Evolutionary conservation across 2,113 vertebrate genomes (phyloP).

Genomic region (Reinhardtius hippoglossoides): DNA sequence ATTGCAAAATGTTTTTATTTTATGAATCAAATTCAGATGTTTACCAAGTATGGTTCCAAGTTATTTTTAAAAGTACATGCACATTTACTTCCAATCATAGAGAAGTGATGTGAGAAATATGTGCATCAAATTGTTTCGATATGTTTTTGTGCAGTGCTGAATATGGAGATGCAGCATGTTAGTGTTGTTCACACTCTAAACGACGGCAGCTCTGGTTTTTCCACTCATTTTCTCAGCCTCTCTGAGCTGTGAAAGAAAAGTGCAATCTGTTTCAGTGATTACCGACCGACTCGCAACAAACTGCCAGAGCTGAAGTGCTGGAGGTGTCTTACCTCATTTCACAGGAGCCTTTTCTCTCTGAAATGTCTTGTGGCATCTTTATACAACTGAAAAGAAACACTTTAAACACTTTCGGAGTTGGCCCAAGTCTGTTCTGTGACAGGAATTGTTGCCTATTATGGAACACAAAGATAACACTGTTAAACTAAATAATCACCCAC

Average conservation of each 20-base stretch:
- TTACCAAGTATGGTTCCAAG: not conserved
- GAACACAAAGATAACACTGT: not conserved
- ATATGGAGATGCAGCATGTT: conserved; percentile 17
- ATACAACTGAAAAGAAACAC: conserved; percentile 13
- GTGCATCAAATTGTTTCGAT: not conserved
- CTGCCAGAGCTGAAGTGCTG: conserved; percentile 20
- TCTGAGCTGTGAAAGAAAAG: conserved; percentile 46
- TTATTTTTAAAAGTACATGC: not conserved
- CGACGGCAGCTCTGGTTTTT: conserved; percentile 14
- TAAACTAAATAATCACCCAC: not conserved
- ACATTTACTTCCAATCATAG: not conserved
- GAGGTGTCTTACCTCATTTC: conserved; percentile 32
- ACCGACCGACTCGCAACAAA: conserved; percentile 47
- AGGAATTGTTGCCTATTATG: conserved; percentile 12
- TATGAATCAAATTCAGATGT: not conserved
- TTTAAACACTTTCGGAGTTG: conserved; percentile 10
- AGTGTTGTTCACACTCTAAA: conserved; percentile 34
- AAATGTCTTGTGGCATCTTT: conserved; percentile 28
- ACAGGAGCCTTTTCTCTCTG: not conserved
- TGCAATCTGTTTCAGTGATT: conserved; percentile 56
- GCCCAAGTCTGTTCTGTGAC: conserved; percentile 2
- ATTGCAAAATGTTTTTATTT: not conserved
- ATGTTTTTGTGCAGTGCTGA: conserved; percentile 1
- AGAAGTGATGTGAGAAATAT: not conserved
- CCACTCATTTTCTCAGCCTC: conserved; percentile 13